Percentiles rank a stretch among this genome's conserved stretches.
phyloP scores from a whole-genome alignment of 2,113 vertebrate species.

The Agapornis roseicollis region DNA sequence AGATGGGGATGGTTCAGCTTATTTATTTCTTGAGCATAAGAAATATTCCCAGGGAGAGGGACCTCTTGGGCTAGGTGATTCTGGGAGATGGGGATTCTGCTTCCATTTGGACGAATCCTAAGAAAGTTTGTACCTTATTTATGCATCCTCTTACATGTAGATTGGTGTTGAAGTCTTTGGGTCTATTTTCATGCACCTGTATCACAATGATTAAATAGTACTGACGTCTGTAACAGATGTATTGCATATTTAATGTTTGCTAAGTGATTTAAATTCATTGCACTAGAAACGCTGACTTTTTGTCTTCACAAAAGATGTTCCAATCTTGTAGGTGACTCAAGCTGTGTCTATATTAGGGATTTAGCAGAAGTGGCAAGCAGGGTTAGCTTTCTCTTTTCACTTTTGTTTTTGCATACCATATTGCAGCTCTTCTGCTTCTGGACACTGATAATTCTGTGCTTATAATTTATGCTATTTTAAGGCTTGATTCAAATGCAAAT shows the following conservation, averaged over 20 bases:
- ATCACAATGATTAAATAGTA: constrained; percentile 14
- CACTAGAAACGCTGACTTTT: neutral
- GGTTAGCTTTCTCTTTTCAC: neutral
- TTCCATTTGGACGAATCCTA: neutral
- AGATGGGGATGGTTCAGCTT: neutral
- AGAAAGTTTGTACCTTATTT: neutral
- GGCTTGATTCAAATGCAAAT: neutral
- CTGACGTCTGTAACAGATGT: constrained; percentile 23
- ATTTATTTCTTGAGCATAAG: neutral
- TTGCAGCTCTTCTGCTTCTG: neutral
- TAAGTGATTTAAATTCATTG: constrained; percentile 14
- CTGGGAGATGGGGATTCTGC: neutral
- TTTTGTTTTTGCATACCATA: neutral
- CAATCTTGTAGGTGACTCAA: neutral
- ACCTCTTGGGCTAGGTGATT: neutral
- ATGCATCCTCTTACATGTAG: neutral
- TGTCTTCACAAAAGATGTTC: neutral
- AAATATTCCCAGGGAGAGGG: neutral
- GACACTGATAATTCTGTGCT: neutral
- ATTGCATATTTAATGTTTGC: constrained; percentile 23
- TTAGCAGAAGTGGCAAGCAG: neutral
- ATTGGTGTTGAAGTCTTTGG: neutral
- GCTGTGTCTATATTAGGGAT: neutral
- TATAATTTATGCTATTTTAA: neutral
- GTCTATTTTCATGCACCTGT: neutral